Conservation (phyloP, 2,797 vertebrate species). For the Dendrocincla fuliginosa region DNA sequence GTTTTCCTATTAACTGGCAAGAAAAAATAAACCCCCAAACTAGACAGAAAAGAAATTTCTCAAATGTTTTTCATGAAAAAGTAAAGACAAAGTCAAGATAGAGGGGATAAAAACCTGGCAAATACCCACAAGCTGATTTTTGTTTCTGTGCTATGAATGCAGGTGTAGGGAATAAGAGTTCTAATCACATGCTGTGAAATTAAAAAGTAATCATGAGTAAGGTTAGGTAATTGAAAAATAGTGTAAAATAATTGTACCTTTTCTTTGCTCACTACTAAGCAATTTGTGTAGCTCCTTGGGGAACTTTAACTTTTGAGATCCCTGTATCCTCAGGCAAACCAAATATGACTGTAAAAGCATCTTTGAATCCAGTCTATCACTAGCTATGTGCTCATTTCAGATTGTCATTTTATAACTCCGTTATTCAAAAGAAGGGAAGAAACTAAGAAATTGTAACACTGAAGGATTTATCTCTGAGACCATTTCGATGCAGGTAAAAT, state of each 20-base stretch:
- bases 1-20: no score
- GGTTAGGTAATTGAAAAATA: background rate
- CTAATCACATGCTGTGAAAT: no score
- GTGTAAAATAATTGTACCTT: background rate
- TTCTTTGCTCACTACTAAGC: background rate
- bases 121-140: no score
- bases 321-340: background rate
- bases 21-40: no score
- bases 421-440: background rate
- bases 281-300: background rate
- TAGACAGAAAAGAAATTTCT: no score
- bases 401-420: background rate
- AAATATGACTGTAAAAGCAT: background rate
- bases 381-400: background rate
- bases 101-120: no score
- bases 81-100: no score
- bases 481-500: accelerated
- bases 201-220: no score
- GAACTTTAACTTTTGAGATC: background rate
- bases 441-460: accelerated
- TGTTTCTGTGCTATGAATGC: no score
- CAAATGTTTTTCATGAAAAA: no score
- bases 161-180: no score
- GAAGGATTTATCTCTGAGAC: background rate
- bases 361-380: background rate